Evolutionary conservation across 2,113 vertebrate species (phyloP).

Genomic region (Antechinus stuartii): DNA sequence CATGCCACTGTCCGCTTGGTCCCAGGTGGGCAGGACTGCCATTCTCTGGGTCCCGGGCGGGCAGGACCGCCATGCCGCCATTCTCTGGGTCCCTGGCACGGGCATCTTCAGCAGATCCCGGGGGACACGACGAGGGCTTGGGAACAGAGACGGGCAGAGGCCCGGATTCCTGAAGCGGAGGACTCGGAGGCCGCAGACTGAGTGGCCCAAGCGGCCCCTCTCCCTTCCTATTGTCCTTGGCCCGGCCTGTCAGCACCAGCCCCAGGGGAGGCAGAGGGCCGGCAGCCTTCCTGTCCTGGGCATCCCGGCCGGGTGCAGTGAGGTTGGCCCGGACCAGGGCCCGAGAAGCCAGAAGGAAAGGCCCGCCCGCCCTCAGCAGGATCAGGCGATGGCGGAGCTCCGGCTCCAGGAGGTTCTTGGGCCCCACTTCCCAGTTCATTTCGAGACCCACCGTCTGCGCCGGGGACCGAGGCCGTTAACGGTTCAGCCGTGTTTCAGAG

Average conservation of each 20-base stretch:
- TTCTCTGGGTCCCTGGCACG: no score
- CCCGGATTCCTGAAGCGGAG: not conserved
- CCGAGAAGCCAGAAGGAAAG: no score
- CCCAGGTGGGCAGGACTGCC: no score
- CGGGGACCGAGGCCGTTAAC: not conserved
- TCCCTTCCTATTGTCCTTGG: no score
- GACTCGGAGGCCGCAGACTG: not conserved
- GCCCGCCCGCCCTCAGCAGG: no score
- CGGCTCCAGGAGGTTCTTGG: no score
- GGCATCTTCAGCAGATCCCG: not conserved
- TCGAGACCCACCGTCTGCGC: not conserved
- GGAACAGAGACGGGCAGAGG: no score
- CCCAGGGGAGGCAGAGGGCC: not conserved
- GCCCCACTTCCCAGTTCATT: not conserved
- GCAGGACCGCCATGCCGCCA: no score
- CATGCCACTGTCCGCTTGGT: no score
- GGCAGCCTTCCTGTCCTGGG: not conserved
- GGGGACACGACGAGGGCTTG: not conserved
- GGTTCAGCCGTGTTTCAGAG: not conserved
- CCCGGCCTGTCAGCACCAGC: no score
- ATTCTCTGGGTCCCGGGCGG: no score
- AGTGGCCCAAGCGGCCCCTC: not conserved
- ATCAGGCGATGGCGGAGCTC: not conserved
- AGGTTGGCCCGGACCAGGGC: no score
- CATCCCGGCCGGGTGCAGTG: not conserved